Evolutionary conservation across 2,797 vertebrate species (phyloP).

Genomic region (Pseudomugil tenellus): DNA sequence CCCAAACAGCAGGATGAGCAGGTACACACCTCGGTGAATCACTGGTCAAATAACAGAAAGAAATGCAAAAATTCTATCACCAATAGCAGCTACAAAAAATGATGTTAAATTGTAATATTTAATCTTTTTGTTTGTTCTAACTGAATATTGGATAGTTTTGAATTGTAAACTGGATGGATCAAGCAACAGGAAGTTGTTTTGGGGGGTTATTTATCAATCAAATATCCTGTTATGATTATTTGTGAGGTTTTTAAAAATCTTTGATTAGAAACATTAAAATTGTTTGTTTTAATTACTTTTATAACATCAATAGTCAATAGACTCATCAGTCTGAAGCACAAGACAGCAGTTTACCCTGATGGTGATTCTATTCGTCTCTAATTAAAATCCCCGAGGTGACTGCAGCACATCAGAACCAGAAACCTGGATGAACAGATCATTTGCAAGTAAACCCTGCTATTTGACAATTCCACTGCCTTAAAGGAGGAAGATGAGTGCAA

Average conservation of each 20-base stretch:
- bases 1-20: conserved; percentile 6
- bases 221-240: neutral
- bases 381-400: conserved; percentile 22
- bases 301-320: neutral
- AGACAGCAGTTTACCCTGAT: conserved; percentile 10
- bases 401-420: neutral
- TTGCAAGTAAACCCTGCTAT: conserved; percentile 1
- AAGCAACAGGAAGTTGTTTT: neutral
- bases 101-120: neutral
- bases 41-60: neutral
- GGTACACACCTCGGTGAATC: neutral
- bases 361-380: conserved; percentile 21
- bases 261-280: neutral
- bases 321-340: neutral
- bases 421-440: conserved; percentile 9
- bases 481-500: neutral
- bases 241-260: neutral
- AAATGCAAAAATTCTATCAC: too few relatives aligned
- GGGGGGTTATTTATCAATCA: neutral
- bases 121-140: neutral
- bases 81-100: too few relatives aligned
- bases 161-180: neutral
- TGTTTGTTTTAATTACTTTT: too few relatives aligned
- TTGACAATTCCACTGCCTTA: neutral
- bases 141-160: neutral